Evolutionary conservation across 1,140 invertebrate species (phyloP).

Genomic region (Lasioglossum baleicum): DNA sequence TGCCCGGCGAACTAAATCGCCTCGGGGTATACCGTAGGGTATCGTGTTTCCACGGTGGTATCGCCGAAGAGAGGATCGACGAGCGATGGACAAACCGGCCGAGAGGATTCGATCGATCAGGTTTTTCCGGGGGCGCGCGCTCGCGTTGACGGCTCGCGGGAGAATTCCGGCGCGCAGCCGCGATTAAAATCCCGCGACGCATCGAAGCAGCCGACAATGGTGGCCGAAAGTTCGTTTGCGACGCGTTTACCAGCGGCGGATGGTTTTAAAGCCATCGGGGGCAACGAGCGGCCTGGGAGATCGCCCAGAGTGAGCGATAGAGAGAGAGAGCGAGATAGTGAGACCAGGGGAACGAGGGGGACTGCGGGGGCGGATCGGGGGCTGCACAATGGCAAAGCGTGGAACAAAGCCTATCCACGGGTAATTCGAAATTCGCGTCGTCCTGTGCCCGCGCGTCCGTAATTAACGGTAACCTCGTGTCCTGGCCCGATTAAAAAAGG

Average conservation of each 20-base stretch:
- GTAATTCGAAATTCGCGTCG: slow-evolving; percentile 66
- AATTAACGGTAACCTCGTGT: slow-evolving; percentile 65
- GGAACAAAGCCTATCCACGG: slow-evolving; percentile 66
- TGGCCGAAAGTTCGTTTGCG: slow-evolving; percentile 60
- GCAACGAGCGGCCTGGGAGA: background rate
- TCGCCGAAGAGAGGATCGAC: background rate
- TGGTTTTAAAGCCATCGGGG: slow-evolving; percentile 58
- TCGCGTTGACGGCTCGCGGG: slow-evolving; percentile 3
- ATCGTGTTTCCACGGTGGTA: background rate
- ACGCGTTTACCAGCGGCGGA: slow-evolving; percentile 59
- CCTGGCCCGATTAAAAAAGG: slow-evolving; percentile 57
- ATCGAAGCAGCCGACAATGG: slow-evolving; percentile 56
- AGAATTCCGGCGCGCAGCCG: slow-evolving; percentile 42
- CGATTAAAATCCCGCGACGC: slow-evolving; percentile 58
- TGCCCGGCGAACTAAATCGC: background rate
- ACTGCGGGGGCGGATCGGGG: slow-evolving; percentile 15
- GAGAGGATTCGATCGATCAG: slow-evolving; percentile 25
- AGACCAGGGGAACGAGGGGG: background rate
- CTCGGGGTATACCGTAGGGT: background rate
- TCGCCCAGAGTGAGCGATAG: too few species aligned
- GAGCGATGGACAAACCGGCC: too few species aligned
- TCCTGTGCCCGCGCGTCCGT: slow-evolving; percentile 54
- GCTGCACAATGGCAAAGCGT: slow-evolving; percentile 59
- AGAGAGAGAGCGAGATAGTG: background rate
- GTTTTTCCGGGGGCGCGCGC: background rate